Percentiles rank a stretch among this genome's conserved stretches.
phyloP scores from a whole-genome alignment of 35 echinoderm and acorn worm genomes.

The Heliocidaris erythrogramma region DNA sequence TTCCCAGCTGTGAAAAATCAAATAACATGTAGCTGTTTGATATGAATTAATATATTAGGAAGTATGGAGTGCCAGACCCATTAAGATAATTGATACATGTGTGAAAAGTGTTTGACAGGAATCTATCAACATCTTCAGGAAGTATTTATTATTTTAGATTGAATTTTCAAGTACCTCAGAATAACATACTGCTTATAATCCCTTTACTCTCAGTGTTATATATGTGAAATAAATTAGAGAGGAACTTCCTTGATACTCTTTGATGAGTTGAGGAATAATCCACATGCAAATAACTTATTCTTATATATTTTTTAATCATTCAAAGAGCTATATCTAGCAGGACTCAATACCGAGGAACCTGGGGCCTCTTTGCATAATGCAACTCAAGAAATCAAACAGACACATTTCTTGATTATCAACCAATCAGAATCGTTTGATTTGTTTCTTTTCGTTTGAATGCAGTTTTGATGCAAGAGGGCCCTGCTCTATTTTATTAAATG shows the following conservation, averaged over 20 bases:
- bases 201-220: not conserved
- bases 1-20: not conserved
- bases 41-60: not conserved
- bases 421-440: no score
- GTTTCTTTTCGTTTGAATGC: no score
- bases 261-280: not conserved
- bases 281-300: not conserved
- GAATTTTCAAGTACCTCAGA: not conserved
- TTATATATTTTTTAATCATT: not conserved
- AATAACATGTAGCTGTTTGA: not conserved
- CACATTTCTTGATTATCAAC: no score
- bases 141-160: slow-evolving; percentile 1
- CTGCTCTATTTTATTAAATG: not conserved
- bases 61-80: no score
- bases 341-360: not conserved
- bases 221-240: not conserved
- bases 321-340: not conserved
- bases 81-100: no score
- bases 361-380: no score
- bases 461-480: not conserved
- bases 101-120: not conserved
- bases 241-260: not conserved
- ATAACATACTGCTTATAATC: not conserved
- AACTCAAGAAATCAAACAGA: no score
- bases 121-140: not conserved